Conservation (phyloP, 2,888 invertebrate species). For the Rhogogaster chlorosoma region DNA sequence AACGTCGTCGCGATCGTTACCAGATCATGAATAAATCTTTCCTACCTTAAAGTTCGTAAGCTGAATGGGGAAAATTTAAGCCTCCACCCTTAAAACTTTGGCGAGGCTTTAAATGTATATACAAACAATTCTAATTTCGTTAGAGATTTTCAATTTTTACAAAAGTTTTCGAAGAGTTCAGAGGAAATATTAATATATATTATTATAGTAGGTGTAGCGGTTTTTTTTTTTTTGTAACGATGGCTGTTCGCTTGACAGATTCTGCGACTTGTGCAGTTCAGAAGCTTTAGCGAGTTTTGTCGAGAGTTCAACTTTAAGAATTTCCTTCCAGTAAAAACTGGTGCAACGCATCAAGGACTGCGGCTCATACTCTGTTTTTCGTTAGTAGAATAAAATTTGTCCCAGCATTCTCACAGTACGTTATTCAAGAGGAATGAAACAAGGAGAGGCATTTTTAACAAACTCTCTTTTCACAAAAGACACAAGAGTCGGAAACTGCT, state of each 20-base stretch:
- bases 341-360: conserved; percentile 6
- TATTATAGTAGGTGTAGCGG: not conserved
- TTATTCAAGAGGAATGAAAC: not conserved
- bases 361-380: not conserved
- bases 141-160: not conserved
- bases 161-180: not conserved
- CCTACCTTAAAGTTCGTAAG: not conserved
- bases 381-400: conserved; percentile 9
- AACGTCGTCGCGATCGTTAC: not conserved
- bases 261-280: not conserved
- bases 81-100: not conserved
- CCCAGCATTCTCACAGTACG: not conserved
- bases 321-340: not conserved
- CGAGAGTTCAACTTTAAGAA: conserved; percentile 9
- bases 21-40: conserved; percentile 16
- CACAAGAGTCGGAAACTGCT: not conserved
- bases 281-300: not conserved
- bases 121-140: not conserved
- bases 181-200: not conserved
- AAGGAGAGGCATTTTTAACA: not conserved
- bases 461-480: not conserved
- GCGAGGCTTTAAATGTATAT: not conserved
- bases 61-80: not conserved
- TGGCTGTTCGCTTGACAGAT: not conserved
- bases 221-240: not conserved